Conservation (phyloP, 53 echinoderm and acorn worm species). For the Echinarachnius parma region DNA sequence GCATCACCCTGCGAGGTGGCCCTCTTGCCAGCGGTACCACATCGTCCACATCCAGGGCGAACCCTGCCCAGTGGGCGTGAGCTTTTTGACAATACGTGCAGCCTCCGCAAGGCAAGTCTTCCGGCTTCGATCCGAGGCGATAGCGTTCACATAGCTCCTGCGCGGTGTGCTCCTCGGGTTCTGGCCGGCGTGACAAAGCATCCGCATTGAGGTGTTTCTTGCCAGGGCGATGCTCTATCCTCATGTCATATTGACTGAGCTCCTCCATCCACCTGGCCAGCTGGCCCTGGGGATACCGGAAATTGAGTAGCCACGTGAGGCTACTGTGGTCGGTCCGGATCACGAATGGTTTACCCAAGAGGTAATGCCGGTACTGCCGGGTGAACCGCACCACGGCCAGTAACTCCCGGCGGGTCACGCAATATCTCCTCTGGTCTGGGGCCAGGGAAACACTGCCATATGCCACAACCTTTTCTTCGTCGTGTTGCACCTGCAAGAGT, state of each 20-base stretch:
- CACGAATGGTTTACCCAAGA: constrained; percentile 41
- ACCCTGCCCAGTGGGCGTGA: constrained; percentile 49
- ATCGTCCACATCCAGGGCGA: constrained; percentile 39
- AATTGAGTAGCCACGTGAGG: constrained; percentile 50
- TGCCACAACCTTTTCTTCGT: constrained; percentile 31
- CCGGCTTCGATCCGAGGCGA: constrained; percentile 1
- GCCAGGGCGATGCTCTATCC: constrained; percentile 49
- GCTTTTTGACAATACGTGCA: constrained; percentile 50
- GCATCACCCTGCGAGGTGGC: not conserved
- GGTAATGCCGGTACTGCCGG: constrained; percentile 56
- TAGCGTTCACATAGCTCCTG: constrained; percentile 6
- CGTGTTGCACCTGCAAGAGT: constrained; percentile 40
- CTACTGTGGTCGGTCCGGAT: constrained; percentile 53
- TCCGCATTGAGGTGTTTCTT: constrained; percentile 47
- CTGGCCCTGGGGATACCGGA: constrained; percentile 54
- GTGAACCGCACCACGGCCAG: constrained; percentile 56
- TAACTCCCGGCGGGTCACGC: constrained; percentile 46
- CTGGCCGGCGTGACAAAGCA: constrained; percentile 33
- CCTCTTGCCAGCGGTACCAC: constrained; percentile 30
- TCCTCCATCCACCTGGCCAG: constrained; percentile 59
- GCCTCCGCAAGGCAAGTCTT: constrained; percentile 46
- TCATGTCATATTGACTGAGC: constrained; percentile 53
- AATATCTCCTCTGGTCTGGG: constrained; percentile 51
- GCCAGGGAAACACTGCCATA: constrained; percentile 40
- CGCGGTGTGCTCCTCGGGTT: too few relatives aligned